A percentile compares a stretch with the other conserved stretches of the same genome.
Conservation (phyloP, 2,888 invertebrate species). For the Parnassius mnemosyne region DNA sequence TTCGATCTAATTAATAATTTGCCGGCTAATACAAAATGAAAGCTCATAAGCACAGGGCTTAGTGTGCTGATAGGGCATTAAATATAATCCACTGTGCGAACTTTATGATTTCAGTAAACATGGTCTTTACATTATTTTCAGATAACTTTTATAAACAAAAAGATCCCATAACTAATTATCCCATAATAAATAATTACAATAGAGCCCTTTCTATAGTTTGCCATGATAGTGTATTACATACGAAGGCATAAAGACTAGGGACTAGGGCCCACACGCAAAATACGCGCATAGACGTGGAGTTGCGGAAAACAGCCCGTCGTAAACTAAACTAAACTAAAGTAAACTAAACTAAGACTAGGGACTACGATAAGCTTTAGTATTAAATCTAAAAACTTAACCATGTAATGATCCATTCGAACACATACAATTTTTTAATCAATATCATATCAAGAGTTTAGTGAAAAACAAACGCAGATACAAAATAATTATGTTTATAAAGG, state of each 20-base stretch:
- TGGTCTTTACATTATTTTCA: too few relatives aligned
- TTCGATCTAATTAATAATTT: constrained; percentile 26
- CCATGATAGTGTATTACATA: background rate
- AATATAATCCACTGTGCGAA: constrained; percentile 22
- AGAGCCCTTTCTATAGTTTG: background rate
- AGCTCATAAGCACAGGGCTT: constrained; percentile 21
- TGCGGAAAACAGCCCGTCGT: too few relatives aligned
- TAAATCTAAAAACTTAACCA: too few relatives aligned
- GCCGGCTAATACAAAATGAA: constrained; percentile 23
- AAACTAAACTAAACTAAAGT: too few relatives aligned
- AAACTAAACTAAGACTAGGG: too few relatives aligned
- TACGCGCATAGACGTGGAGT: too few relatives aligned
- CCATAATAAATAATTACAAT: constrained; percentile 3
- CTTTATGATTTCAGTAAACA: constrained; percentile 24
- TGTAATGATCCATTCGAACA: too few relatives aligned
- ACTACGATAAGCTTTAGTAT: background rate
- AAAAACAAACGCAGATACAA: too few relatives aligned
- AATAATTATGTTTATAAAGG: too few relatives aligned
- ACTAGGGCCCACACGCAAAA: too few relatives aligned
- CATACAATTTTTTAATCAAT: too few relatives aligned
- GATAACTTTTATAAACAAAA: background rate
- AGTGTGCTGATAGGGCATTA: constrained; percentile 23
- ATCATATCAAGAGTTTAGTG: too few relatives aligned
- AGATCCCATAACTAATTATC: constrained; percentile 12
- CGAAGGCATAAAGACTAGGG: background rate